Evolutionary conservation across 1,140 invertebrate genomes (phyloP).

Genomic region (Diorhabda elongata): DNA sequence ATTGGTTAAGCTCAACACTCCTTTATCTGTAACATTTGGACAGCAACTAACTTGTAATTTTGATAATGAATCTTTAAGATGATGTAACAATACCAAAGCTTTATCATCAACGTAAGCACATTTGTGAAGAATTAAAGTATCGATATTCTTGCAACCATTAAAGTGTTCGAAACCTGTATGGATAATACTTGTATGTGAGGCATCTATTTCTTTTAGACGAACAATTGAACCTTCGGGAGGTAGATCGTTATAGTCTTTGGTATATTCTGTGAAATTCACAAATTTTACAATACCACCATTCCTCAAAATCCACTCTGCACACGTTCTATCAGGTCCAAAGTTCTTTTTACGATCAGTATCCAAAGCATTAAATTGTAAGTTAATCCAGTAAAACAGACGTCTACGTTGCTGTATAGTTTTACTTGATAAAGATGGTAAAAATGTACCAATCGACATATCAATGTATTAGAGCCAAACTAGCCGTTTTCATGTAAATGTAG

Average conservation of each 20-base stretch:
- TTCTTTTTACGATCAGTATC: conserved; percentile 64
- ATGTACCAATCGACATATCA: background rate
- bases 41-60: conserved; percentile 65
- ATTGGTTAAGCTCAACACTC: conserved; percentile 53
- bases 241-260: conserved; percentile 69
- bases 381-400: conserved; percentile 48
- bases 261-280: conserved; percentile 52
- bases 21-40: conserved; percentile 61
- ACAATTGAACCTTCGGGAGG: conserved; percentile 50
- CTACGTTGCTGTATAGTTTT: conserved; percentile 9
- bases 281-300: conserved; percentile 76
- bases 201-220: conserved; percentile 69
- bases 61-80: conserved; percentile 56
- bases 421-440: background rate
- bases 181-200: conserved; percentile 70
- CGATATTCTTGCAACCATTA: conserved; percentile 59
- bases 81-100: conserved; percentile 54
- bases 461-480: background rate
- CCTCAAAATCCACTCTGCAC: conserved; percentile 83
- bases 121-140: conserved; percentile 61
- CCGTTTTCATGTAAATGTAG: conserved; percentile 62
- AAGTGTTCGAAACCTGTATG: conserved; percentile 72
- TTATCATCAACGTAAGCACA: conserved; percentile 65
- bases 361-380: conserved; percentile 59
- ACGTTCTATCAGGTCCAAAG: conserved; percentile 77